Conservation (phyloP, 1,140 invertebrate genomes). For the Proctacanthus coquilletti region DNA sequence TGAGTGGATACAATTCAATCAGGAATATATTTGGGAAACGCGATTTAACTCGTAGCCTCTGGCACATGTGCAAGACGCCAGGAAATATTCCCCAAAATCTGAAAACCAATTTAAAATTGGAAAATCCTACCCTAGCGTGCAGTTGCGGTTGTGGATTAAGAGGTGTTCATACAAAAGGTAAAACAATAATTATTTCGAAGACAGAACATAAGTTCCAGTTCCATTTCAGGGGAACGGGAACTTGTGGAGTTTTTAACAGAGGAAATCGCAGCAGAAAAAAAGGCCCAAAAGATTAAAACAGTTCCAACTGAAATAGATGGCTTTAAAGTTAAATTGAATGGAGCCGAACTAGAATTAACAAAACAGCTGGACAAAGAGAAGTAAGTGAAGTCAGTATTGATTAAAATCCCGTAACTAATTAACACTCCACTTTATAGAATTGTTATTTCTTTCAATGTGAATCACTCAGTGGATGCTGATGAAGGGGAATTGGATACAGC, state of each 20-base stretch:
- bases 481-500: conserved; percentile 45
- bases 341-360: conserved; percentile 59
- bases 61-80: conserved; percentile 44
- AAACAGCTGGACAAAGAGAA: conserved; percentile 59
- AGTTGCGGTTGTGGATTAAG: conserved; percentile 42
- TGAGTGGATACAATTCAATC: conserved; percentile 33
- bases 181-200: conserved; percentile 7
- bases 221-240: conserved; percentile 57
- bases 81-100: conserved; percentile 14
- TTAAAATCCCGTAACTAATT: conserved; percentile 9
- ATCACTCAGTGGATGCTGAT: conserved; percentile 75
- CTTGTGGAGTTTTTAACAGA: conserved; percentile 73
- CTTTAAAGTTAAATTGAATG: conserved; percentile 57
- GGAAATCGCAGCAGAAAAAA: conserved; percentile 76
- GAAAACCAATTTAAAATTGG: conserved; percentile 15
- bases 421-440: conserved; percentile 39
- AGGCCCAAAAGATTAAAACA: conserved; percentile 56
- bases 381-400: conserved; percentile 35
- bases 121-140: conserved; percentile 35
- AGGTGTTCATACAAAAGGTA: conserved; percentile 54
- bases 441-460: conserved; percentile 68
- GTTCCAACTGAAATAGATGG: conserved; percentile 62
- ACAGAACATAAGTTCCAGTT: conserved; percentile 4
- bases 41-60: conserved; percentile 46
- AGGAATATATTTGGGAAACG: conserved; percentile 35